Percentiles rank a stretch among this genome's conserved stretches.
Conservation (phyloP, 2,113 vertebrate species). For the Phoenicopterus ruber region DNA sequence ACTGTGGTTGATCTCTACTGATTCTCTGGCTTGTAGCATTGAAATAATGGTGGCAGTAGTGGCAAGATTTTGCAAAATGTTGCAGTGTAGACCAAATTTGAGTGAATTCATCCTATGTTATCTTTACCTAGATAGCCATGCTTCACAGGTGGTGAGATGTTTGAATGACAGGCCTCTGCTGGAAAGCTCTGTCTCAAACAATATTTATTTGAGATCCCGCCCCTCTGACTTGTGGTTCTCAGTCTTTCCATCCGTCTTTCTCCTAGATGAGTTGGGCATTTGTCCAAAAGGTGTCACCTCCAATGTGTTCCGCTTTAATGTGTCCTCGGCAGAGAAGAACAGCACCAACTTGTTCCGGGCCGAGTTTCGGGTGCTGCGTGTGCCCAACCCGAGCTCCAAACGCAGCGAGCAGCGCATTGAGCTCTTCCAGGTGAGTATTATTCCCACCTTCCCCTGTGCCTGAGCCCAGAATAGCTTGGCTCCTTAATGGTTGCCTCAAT, state of each 20-base stretch:
- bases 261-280: slow-evolving; percentile 85
- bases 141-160: not conserved
- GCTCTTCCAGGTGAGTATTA: slow-evolving; percentile 88
- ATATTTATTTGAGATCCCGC: not conserved
- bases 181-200: not conserved
- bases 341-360: slow-evolving; percentile 94
- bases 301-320: slow-evolving; percentile 94
- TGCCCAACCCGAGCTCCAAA: slow-evolving; percentile 86
- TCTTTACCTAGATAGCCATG: not conserved
- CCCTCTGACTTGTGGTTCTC: not conserved
- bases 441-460: not conserved
- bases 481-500: not conserved
- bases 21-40: not conserved
- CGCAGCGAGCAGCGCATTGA: slow-evolving; percentile 93
- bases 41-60: not conserved
- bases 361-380: slow-evolving; percentile 90
- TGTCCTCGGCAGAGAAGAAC: slow-evolving; percentile 94
- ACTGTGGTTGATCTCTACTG: not conserved
- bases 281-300: slow-evolving; percentile 92
- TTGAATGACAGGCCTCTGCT: not conserved
- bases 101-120: not conserved
- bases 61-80: not conserved
- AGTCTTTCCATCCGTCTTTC: not conserved
- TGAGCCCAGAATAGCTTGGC: not conserved
- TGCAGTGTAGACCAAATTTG: not conserved